These are phyloP conservation scores for Craterocephalus amniculus DNA, from an alignment of 2,797 vertebrate species.

Conservation along the genomic window DNA sequence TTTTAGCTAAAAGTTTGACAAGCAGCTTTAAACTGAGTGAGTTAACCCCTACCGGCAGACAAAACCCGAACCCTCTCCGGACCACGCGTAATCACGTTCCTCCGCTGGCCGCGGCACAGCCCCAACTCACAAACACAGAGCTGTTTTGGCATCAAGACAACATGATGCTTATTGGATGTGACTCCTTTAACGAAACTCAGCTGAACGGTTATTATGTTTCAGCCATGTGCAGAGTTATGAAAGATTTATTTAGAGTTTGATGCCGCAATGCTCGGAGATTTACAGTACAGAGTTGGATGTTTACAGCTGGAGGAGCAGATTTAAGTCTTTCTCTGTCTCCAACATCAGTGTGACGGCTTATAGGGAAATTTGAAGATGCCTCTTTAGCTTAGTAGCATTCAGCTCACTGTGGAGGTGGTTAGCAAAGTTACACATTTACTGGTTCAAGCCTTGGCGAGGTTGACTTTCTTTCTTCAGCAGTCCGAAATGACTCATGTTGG, in stretches of 20 bases:
- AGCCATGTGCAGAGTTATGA: slow-evolving; percentile 11
- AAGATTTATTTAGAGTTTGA: slow-evolving; percentile 21
- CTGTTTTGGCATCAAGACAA: slow-evolving; percentile 33
- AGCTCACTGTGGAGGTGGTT: not conserved
- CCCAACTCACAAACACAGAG: slow-evolving; percentile 14
- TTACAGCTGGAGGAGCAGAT: not conserved
- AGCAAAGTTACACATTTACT: not conserved
- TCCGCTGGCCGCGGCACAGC: slow-evolving; percentile 4
- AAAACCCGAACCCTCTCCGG: not conserved
- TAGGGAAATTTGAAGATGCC: not conserved
- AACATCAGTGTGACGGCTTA: not conserved
- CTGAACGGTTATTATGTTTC: slow-evolving; percentile 22
- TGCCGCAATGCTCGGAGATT: slow-evolving; percentile 14
- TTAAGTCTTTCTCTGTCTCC: not conserved
- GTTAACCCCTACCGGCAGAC: slow-evolving; percentile 19
- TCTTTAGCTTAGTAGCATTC: not conserved
- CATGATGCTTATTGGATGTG: slow-evolving; percentile 47
- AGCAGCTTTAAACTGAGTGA: slow-evolving; percentile 22
- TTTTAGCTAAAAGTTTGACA: slow-evolving; percentile 21
- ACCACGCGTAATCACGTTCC: slow-evolving; percentile 5
- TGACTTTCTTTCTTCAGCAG: not conserved
- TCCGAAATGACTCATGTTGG: not conserved
- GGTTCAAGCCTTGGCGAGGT: too few relatives aligned
- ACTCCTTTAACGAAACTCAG: slow-evolving; percentile 37
- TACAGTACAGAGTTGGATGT: not conserved